Evolutionary conservation across 2,113 vertebrate genomes (phyloP).

Genomic region (Larimichthys polyactis): DNA sequence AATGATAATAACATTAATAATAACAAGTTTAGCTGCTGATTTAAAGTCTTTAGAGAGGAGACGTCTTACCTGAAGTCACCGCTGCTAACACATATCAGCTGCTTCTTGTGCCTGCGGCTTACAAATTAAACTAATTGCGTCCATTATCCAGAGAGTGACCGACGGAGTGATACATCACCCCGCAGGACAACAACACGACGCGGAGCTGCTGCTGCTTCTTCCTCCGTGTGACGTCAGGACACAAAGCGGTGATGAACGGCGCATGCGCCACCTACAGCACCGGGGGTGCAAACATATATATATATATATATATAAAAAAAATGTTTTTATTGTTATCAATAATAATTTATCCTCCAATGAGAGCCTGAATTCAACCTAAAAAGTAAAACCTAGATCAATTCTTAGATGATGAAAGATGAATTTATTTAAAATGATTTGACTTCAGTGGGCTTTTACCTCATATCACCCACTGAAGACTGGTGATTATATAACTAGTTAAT

Average conservation of each 20-base stretch:
- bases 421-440: too few relatives aligned
- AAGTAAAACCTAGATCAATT: too few relatives aligned
- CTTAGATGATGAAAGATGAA: too few relatives aligned
- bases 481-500: too few relatives aligned
- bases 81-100: background rate
- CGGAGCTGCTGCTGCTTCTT: background rate
- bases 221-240: background rate
- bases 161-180: background rate
- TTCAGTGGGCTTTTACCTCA: too few relatives aligned
- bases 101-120: background rate
- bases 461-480: too few relatives aligned
- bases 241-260: background rate
- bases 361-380: too few relatives aligned
- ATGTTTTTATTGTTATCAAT: too few relatives aligned
- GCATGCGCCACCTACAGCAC: background rate
- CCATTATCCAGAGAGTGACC: conserved; percentile 23
- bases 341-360: too few relatives aligned
- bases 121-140: conserved; percentile 5
- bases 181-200: too few relatives aligned
- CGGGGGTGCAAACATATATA: background rate
- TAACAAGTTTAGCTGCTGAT: background rate
- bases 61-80: conserved; percentile 44
- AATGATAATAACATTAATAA: too few relatives aligned
- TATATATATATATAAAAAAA: too few relatives aligned
- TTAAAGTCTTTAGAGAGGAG: background rate